phyloP scores from a whole-genome alignment of 2,113 vertebrate species.

The Hypanus sabinus region DNA sequence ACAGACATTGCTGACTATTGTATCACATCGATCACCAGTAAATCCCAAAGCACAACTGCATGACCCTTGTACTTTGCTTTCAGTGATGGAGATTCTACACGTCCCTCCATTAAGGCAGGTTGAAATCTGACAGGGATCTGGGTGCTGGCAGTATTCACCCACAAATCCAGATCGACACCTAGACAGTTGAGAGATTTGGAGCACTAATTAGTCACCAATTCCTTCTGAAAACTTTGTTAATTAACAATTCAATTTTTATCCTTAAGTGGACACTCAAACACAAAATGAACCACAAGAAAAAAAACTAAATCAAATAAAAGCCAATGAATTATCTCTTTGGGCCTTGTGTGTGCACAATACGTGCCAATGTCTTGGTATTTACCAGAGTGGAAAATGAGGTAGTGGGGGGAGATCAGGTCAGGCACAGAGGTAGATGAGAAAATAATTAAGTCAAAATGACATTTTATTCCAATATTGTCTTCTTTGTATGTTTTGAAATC shows the following conservation, averaged over 20 bases:
- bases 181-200: constrained; percentile 42
- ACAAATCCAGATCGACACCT: constrained; percentile 78
- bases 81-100: constrained; percentile 61
- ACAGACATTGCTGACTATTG: constrained; percentile 72
- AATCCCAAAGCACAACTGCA: constrained; percentile 75
- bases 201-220: not conserved
- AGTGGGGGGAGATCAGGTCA: too few relatives aligned
- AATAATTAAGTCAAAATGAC: not conserved
- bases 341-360: too few relatives aligned
- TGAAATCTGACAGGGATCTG: constrained; percentile 71
- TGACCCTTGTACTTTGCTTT: constrained; percentile 59
- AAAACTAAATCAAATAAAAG: not conserved
- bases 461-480: not conserved
- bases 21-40: constrained; percentile 68
- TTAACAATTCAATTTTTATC: not conserved
- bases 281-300: not conserved
- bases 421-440: too few relatives aligned
- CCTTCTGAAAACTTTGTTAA: not conserved
- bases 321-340: not conserved
- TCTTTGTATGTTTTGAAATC: not conserved
- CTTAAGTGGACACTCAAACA: not conserved
- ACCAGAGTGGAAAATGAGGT: too few relatives aligned
- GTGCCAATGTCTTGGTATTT: too few relatives aligned
- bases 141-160: constrained; percentile 84
- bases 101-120: constrained; percentile 78